Conservation (phyloP, 2,797 vertebrate genomes). For the Schizothorax lantsangensis region DNA sequence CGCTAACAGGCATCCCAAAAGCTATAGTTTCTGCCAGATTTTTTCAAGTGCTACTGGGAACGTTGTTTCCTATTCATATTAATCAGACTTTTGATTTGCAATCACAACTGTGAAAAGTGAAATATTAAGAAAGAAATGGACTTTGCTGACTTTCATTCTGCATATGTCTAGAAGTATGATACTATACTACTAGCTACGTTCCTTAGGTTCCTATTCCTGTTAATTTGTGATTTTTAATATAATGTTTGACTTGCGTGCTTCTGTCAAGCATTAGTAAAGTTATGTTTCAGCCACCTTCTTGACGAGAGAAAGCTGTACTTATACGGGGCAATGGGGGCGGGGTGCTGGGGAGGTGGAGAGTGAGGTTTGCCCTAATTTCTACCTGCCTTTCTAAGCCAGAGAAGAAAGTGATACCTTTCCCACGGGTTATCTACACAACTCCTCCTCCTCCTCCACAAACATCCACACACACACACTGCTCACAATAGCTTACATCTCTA, state of each 20-base stretch:
- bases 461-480: slow-evolving; percentile 11
- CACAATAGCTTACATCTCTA: background rate
- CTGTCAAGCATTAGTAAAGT: background rate
- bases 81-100: background rate
- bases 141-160: background rate
- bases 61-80: background rate
- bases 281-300: slow-evolving; percentile 5
- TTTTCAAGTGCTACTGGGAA: background rate
- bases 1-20: slow-evolving; percentile 9
- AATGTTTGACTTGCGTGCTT: background rate
- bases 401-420: slow-evolving; percentile 51
- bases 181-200: background rate
- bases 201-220: background rate
- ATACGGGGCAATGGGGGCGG: background rate
- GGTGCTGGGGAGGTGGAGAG: slow-evolving; percentile 3
- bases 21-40: background rate
- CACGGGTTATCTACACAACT: background rate
- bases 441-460: slow-evolving; percentile 30
- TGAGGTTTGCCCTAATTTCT: slow-evolving; percentile 54
- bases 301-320: background rate
- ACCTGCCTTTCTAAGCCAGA: slow-evolving; percentile 31
- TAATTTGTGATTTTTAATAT: slow-evolving; percentile 11
- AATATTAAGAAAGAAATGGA: background rate
- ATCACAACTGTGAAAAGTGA: background rate
- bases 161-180: background rate